Percentiles rank a stretch among this genome's conserved stretches.
These are phyloP conservation scores for Brachionus calyciflorus DNA, from an alignment of 1,140 invertebrate genomes.

Conservation along the genomic window DNA sequence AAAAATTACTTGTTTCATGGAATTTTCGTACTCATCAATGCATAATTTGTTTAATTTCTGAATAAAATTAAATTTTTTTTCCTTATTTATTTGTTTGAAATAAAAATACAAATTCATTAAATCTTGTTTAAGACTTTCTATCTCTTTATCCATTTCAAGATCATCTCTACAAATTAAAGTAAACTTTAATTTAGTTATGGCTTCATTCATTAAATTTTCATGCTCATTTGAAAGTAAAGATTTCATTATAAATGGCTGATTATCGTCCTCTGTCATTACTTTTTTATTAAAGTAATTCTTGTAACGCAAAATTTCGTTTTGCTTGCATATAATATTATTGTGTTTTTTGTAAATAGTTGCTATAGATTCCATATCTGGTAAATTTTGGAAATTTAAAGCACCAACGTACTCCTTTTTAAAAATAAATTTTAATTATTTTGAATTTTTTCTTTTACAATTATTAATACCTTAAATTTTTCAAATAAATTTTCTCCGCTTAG, in stretches of 20 bases:
- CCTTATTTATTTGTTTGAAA: not conserved
- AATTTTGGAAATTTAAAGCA: not conserved
- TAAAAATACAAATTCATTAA: not conserved
- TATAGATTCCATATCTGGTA: slow-evolving; percentile 28
- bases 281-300: not conserved
- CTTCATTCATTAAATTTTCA: not conserved
- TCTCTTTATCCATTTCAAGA: slow-evolving; percentile 6
- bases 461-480: slow-evolving; percentile 14
- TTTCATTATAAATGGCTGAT: not conserved
- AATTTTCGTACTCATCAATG: not conserved
- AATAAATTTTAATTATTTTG: too few relatives aligned
- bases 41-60: not conserved
- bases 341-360: slow-evolving; percentile 17
- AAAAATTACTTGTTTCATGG: not conserved
- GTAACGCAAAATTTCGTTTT: not conserved
- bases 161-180: slow-evolving; percentile 1
- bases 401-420: slow-evolving; percentile 2
- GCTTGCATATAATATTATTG: slow-evolving; percentile 16
- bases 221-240: not conserved
- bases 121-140: not conserved
- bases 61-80: slow-evolving; percentile 3
- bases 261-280: not conserved
- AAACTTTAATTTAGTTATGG: not conserved
- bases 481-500: not conserved
- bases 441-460: not conserved